Evolutionary conservation across 64 coral and sea anemone genomes (phyloP).

Genomic region (Porites australiensis): DNA sequence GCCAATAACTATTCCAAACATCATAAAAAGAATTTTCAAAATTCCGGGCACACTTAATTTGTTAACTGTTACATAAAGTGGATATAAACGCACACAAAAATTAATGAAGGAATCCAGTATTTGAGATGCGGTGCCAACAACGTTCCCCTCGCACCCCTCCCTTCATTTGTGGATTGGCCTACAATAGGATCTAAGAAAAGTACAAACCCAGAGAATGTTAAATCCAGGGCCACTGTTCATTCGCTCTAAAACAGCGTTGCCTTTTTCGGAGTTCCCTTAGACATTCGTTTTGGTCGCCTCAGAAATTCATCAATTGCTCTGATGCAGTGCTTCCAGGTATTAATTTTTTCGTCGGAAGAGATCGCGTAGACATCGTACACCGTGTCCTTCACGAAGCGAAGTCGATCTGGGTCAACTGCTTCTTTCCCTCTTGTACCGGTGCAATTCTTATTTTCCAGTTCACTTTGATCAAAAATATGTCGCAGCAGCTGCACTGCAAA

Average conservation of each 20-base stretch:
- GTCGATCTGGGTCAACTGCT: slow-evolving; percentile 73
- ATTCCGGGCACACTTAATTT: too few relatives aligned
- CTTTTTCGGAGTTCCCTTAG: background rate
- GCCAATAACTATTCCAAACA: too few relatives aligned
- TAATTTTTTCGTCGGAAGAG: slow-evolving; percentile 73
- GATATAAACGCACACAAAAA: background rate
- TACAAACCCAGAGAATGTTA: background rate
- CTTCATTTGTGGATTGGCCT: too few relatives aligned
- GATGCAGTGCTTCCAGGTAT: slow-evolving; percentile 91
- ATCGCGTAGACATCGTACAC: slow-evolving; percentile 82
- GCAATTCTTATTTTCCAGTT: slow-evolving; percentile 87
- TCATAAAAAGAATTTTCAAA: too few relatives aligned
- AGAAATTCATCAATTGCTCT: slow-evolving; percentile 94
- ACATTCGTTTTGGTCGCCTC: slow-evolving; percentile 79
- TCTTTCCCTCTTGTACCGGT: slow-evolving; percentile 88
- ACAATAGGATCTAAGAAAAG: background rate
- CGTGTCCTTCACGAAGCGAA: slow-evolving; percentile 88
- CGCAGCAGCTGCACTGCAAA: slow-evolving; percentile 88
- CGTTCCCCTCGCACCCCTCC: too few relatives aligned
- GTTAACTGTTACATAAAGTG: background rate
- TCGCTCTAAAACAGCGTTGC: background rate
- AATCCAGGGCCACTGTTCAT: background rate
- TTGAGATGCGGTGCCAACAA: background rate
- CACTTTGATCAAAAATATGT: slow-evolving; percentile 68
- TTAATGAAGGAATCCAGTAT: background rate